A percentile compares a stretch with the other conserved stretches of the same genome.
Evolutionary conservation across 2,888 invertebrate species (phyloP).

Genomic region (Silvanus unidentatus): DNA sequence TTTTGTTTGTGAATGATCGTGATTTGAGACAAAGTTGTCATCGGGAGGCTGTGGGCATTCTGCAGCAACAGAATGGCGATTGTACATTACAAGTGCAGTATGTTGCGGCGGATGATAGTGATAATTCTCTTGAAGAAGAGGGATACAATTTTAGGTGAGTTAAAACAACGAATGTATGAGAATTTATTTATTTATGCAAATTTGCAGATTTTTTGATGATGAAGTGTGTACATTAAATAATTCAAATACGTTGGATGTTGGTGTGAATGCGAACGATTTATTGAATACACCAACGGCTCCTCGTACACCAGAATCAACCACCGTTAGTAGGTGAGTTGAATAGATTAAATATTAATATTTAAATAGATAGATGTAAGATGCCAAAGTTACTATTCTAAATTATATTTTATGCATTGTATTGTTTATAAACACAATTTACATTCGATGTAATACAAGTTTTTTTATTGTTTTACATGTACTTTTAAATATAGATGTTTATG

Average conservation of each 20-base stretch:
- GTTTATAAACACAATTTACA: no score
- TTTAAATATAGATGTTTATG: no score
- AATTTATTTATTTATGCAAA: slow-evolving; percentile 46
- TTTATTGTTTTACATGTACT: no score
- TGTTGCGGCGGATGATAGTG: slow-evolving; percentile 64
- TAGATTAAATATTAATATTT: no score
- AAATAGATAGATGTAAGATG: slow-evolving; percentile 1
- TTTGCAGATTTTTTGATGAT: slow-evolving; percentile 46
- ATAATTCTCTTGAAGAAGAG: slow-evolving; percentile 58
- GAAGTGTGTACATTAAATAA: slow-evolving; percentile 43
- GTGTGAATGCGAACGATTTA: slow-evolving; percentile 48
- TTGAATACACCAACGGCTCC: slow-evolving; percentile 60
- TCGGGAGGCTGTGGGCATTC: slow-evolving; percentile 72
- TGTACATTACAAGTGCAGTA: slow-evolving; percentile 73
- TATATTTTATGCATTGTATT: no score
- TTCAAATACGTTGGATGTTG: slow-evolving; percentile 34
- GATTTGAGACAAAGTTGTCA: slow-evolving; percentile 75
- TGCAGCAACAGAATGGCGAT: slow-evolving; percentile 72
- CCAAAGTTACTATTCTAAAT: no score
- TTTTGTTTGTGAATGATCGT: slow-evolving; percentile 71
- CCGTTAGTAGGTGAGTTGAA: slow-evolving; percentile 46
- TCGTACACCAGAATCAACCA: slow-evolving; percentile 54
- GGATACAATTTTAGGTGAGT: slow-evolving; percentile 48
- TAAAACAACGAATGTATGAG: slow-evolving; percentile 7
- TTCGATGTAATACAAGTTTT: no score